Conservation (phyloP, 2,797 vertebrate species). For the Benthosema pterotum region DNA sequence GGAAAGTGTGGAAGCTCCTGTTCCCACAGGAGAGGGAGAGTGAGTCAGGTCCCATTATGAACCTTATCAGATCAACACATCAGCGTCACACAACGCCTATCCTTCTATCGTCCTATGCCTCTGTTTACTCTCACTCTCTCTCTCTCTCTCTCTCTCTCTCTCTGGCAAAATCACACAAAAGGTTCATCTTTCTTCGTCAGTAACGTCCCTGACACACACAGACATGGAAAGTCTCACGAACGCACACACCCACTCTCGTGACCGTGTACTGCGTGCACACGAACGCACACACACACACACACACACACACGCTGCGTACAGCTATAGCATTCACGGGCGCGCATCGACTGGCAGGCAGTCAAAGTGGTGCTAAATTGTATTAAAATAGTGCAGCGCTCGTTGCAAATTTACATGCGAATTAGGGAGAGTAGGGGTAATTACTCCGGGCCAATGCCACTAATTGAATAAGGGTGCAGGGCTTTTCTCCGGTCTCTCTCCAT, state of each 20-base stretch:
- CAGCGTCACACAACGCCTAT: constrained; percentile 58
- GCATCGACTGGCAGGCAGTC: constrained; percentile 70
- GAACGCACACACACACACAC: constrained; percentile 2
- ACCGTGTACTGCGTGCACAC: constrained; percentile 19
- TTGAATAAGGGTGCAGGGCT: constrained; percentile 76
- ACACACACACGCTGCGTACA: background rate
- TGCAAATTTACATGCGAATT: constrained; percentile 81
- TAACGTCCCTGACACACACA: constrained; percentile 55
- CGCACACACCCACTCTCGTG: constrained; percentile 10
- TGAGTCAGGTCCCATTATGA: constrained; percentile 63
- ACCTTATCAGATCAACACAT: constrained; percentile 75
- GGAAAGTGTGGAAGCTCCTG: constrained; percentile 48
- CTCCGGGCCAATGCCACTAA: constrained; percentile 72
- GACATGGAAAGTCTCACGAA: constrained; percentile 9
- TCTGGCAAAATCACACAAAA: constrained; percentile 20
- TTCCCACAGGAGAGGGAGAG: constrained; percentile 77
- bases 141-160: constrained; percentile 9
- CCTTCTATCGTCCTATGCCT: constrained; percentile 46
- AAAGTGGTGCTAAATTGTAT: constrained; percentile 79
- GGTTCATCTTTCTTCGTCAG: constrained; percentile 43
- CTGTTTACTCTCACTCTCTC: constrained; percentile 46
- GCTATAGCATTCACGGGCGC: constrained; percentile 32
- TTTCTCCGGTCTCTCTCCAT: constrained; percentile 64
- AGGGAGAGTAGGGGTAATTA: constrained; percentile 81
- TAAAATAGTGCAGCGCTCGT: constrained; percentile 79